Evolutionary conservation across 2,888 invertebrate genomes (phyloP).

Genomic region (Orthonevra nobilis): DNA sequence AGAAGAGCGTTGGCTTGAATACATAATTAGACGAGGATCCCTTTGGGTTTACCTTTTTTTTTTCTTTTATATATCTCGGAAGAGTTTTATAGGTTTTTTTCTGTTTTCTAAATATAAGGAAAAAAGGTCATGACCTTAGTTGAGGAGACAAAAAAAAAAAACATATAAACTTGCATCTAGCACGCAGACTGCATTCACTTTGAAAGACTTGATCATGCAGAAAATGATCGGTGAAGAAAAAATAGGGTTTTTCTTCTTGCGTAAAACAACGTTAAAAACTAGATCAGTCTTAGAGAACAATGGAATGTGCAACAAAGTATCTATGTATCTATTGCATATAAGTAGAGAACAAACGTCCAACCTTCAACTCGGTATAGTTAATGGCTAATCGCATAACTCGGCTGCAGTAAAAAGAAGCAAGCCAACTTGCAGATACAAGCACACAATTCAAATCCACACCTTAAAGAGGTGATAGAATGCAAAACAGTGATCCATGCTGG

Average conservation of each 20-base stretch:
- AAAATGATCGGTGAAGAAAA: background rate
- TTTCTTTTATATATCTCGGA: slow-evolving; percentile 6
- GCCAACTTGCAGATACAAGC: no score
- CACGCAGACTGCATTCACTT: slow-evolving; percentile 21
- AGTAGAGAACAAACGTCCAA: slow-evolving; percentile 4
- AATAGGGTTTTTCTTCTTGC: slow-evolving; percentile 2
- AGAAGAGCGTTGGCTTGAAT: slow-evolving; percentile 45
- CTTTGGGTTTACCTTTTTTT: background rate
- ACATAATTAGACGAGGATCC: slow-evolving; percentile 41
- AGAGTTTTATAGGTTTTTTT: background rate
- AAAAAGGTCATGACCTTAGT: slow-evolving; percentile 43
- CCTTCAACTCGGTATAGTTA: slow-evolving; percentile 25
- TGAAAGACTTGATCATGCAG: slow-evolving; percentile 9
- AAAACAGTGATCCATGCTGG: background rate
- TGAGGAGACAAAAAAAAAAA: background rate
- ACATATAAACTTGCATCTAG: slow-evolving; percentile 5
- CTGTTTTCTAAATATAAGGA: slow-evolving; percentile 1
- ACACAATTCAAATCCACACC: background rate
- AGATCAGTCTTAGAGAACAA: slow-evolving; percentile 19
- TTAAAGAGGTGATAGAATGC: background rate
- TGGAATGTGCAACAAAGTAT: slow-evolving; percentile 4
- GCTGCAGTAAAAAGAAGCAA: slow-evolving; percentile 8
- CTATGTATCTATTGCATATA: slow-evolving; percentile 42
- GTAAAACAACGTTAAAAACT: slow-evolving; percentile 1
- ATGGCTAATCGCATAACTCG: slow-evolving; percentile 30